Evolutionary conservation across 2,797 vertebrate genomes (phyloP), one percentile per base, ranked within the genome.

Genomic region (Fistularia tabacaria): DNA sequence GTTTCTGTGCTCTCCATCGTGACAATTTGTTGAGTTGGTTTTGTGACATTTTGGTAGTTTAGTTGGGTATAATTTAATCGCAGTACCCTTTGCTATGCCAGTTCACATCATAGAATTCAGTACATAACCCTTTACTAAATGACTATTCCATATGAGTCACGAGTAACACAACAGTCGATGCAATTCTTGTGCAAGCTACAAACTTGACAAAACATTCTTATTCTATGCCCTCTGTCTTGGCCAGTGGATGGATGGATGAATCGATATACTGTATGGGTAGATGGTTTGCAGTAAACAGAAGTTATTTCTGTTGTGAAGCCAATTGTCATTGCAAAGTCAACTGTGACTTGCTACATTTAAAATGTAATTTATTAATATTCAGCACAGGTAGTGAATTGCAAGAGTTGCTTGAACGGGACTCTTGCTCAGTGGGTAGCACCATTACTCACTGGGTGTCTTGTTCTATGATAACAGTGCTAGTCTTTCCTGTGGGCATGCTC

Each of bases 71-170:
- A 25, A 25, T 25, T 2, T 3, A 25, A 25, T 25, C 25, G 25
- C 25, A 25, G 2, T 25, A 7, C 14, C 37, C 40, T 13, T 14
- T 37, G 14, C 49, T 40, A 14, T 36, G 6, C 7, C 39, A 43
- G 14, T 36, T 40, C 9, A 42, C 41, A 9, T 6, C 40, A 36
- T 71, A 43, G 70, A 68, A 71, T 66, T 65, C 54, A 62, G 68
- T 47, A 14, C 54, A 47, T 59, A 66, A 66, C 54, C 36, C 51
- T 46, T 69, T 64, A 76, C 57, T 59, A 74, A 81, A 75, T 80
- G 66, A 82, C 81, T 71, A 76, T 79, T 85, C 63, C 68, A 53
- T 62, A 62, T 79, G 82, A 83, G 75, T 87, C 73, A 78, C 80
- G 76, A 74, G 71, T 50, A 56, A 11, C 25, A 62, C 56, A 47